Percentiles rank a stretch among this genome's conserved stretches.
These are phyloP conservation scores for Scytalopus superciliaris DNA, from an alignment of 2,113 vertebrate species.

Conservation along the genomic window DNA sequence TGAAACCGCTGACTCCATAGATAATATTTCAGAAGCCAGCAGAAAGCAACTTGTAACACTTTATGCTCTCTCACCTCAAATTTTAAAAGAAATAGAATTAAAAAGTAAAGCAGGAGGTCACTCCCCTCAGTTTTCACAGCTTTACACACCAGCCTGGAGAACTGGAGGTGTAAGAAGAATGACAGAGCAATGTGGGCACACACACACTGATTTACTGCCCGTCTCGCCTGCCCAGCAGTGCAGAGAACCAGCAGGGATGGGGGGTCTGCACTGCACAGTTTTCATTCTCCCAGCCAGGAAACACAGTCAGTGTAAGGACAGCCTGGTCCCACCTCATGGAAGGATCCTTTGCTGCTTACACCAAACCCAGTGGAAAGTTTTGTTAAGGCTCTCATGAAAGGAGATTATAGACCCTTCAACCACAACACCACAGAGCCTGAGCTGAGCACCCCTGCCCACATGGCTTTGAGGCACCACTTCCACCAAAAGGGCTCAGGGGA, in stretches of 20 bases:
- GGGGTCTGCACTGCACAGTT: neutral
- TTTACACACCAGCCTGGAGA: neutral
- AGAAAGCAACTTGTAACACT: constrained; percentile 3
- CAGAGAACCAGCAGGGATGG: neutral
- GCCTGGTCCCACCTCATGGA: neutral
- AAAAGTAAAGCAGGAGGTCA: neutral
- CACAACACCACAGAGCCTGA: neutral
- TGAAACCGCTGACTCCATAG: neutral
- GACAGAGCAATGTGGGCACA: neutral
- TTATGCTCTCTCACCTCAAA: neutral
- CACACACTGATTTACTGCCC: neutral
- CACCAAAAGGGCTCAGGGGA: neutral
- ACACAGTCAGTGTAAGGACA: neutral
- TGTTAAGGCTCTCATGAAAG: neutral
- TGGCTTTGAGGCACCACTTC: neutral
- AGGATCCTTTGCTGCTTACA: neutral
- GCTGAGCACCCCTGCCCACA: neutral
- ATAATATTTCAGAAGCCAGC: neutral
- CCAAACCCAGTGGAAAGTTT: neutral
- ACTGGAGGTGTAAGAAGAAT: neutral
- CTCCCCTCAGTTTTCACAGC: neutral
- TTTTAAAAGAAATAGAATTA: neutral
- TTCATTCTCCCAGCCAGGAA: neutral
- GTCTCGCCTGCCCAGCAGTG: neutral
- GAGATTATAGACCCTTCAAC: neutral